A percentile compares a stretch with the other conserved stretches of the same genome.
These are phyloP conservation scores for Andrena flavipes DNA, from an alignment of 2,888 invertebrate species.

Conservation along the genomic window DNA sequence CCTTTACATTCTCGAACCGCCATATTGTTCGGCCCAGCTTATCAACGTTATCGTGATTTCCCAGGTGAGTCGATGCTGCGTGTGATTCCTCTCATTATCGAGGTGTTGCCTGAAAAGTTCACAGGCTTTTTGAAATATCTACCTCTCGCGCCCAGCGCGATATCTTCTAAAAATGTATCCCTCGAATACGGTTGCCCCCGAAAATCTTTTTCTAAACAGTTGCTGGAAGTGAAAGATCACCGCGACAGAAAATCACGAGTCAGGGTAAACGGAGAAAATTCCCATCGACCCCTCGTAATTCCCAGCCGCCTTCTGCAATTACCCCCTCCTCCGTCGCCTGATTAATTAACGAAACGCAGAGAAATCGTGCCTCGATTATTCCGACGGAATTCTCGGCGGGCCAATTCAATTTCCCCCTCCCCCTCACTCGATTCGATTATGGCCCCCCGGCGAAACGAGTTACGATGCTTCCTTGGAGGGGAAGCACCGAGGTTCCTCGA, in stretches of 20 bases:
- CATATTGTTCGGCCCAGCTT: slow-evolving; percentile 36
- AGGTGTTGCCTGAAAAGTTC: neutral
- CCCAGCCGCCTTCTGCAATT: slow-evolving; percentile 5
- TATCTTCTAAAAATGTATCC: no score
- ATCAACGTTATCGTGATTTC: slow-evolving; percentile 65
- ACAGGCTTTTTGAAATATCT: neutral
- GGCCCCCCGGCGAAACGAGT: slow-evolving; percentile 37
- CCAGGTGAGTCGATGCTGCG: slow-evolving; percentile 43
- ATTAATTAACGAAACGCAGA: slow-evolving; percentile 51
- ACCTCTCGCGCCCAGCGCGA: neutral
- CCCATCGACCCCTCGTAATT: neutral
- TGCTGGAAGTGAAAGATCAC: no score
- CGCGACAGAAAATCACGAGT: no score
- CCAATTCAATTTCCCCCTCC: slow-evolving; percentile 44
- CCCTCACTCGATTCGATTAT: slow-evolving; percentile 46
- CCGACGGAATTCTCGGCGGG: slow-evolving; percentile 39
- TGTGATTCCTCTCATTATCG: neutral
- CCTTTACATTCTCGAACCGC: slow-evolving; percentile 12
- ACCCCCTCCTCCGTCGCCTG: neutral
- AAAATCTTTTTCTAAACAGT: no score
- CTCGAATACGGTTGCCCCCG: no score
- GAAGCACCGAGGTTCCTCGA: slow-evolving; percentile 6
- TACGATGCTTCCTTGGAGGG: slow-evolving; percentile 44
- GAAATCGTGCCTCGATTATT: slow-evolving; percentile 55
- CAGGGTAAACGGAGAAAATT: no score